These are phyloP conservation scores for Zoanthus solanderi DNA, from an alignment of 92 coral and sea anemone species.

Conservation along the genomic window DNA sequence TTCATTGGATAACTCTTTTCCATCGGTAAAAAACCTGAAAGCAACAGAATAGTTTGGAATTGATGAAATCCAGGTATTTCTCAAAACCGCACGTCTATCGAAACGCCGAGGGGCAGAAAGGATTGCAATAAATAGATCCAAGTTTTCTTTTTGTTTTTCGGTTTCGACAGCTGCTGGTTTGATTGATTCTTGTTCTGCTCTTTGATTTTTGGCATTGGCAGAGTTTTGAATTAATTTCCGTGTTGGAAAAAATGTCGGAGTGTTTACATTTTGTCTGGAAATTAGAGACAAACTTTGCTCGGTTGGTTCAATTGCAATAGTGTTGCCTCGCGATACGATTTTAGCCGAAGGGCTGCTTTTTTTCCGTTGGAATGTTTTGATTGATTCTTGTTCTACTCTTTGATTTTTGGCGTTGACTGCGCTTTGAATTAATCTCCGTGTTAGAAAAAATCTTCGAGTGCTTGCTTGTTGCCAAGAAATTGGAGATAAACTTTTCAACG, in stretches of 20 bases:
- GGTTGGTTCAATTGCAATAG: too few species aligned
- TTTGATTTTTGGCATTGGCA: too few species aligned
- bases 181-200: too few species aligned
- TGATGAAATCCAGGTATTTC: conserved; percentile 62
- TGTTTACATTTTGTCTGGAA: too few species aligned
- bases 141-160: conserved; percentile 18
- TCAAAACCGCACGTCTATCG: conserved; percentile 39
- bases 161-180: not conserved
- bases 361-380: too few species aligned
- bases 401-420: not conserved
- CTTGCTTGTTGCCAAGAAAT: not conserved
- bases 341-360: too few species aligned
- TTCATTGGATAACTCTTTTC: conserved; percentile 38
- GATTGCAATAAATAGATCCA: conserved; percentile 59
- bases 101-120: conserved; percentile 36
- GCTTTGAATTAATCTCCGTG: not conserved
- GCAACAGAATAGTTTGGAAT: conserved; percentile 47
- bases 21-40: conserved; percentile 63
- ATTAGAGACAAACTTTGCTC: too few species aligned
- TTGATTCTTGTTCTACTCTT: not conserved
- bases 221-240: too few species aligned
- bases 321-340: too few species aligned
- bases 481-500: not conserved
- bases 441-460: not conserved
- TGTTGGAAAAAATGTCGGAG: too few species aligned